Evolutionary conservation across 2,888 invertebrate species (phyloP).

Genomic region (Myopa testacea): DNA sequence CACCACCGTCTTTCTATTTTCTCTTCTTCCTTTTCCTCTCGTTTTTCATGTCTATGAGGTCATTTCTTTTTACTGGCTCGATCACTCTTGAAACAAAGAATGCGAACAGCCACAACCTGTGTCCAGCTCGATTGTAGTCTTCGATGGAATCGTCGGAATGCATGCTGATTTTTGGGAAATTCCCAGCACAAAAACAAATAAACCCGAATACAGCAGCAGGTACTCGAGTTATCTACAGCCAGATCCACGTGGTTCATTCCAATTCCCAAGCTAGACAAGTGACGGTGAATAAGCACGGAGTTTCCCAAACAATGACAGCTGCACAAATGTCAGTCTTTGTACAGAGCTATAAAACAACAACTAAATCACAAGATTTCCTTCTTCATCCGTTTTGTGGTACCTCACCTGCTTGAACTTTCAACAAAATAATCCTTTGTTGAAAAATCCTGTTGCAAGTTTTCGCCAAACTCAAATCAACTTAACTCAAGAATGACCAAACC

Average conservation of each 20-base stretch:
- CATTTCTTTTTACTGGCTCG: not conserved
- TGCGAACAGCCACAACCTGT: conserved; percentile 16
- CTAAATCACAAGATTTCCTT: not conserved
- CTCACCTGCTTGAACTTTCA: not conserved
- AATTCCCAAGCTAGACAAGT: conserved; percentile 16
- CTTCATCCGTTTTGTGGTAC: not conserved
- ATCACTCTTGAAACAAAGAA: conserved; percentile 21
- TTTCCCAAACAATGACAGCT: conserved; percentile 35
- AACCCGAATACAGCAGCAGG: conserved; percentile 5
- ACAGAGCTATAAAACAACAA: not conserved
- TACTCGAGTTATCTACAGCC: not conserved
- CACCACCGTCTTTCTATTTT: conserved; percentile 10
- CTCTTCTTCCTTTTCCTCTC: not conserved
- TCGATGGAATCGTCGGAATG: not conserved
- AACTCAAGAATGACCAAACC: not conserved
- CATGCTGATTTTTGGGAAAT: conserved; percentile 33
- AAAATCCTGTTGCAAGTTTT: not conserved
- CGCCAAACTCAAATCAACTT: too few species aligned
- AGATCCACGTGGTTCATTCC: not conserved
- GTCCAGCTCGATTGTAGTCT: conserved; percentile 16
- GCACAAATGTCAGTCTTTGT: conserved; percentile 12
- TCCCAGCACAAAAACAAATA: conserved; percentile 25
- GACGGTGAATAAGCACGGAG: conserved; percentile 17
- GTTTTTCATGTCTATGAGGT: not conserved
- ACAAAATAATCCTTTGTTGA: not conserved